Conservation (phyloP, 2,113 vertebrate species). For the Psammodynastes pulverulentus region DNA sequence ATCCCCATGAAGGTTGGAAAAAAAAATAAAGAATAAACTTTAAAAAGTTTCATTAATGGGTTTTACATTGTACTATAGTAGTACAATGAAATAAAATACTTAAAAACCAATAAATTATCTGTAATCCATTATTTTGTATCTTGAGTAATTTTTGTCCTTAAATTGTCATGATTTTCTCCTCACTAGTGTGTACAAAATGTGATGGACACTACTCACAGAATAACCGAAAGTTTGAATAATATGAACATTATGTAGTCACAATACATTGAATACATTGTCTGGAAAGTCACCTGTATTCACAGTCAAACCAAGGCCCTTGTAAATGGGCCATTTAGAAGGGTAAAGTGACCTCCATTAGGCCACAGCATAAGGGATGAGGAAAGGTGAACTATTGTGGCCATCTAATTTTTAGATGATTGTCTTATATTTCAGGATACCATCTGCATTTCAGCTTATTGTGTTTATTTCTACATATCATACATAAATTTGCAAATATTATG, state of each 20-base stretch:
- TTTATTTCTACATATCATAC: neutral
- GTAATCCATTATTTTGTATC: constrained; percentile 22
- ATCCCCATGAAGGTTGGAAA: neutral
- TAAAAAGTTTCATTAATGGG: constrained; percentile 28
- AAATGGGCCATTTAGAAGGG: neutral
- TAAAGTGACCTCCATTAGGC: neutral
- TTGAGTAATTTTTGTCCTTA: constrained; percentile 4
- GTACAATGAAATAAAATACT: neutral
- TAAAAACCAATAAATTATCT: constrained; percentile 4
- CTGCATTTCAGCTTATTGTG: neutral
- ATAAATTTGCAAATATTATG: neutral
- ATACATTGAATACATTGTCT: neutral
- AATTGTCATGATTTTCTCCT: neutral
- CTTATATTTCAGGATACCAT: neutral
- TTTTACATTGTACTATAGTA: neutral
- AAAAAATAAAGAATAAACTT: constrained; percentile 39
- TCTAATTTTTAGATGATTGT: neutral
- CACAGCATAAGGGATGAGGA: neutral
- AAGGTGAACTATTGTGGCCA: neutral
- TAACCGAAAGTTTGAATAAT: neutral
- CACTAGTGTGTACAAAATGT: neutral
- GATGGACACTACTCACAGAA: neutral
- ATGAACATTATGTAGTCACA: neutral
- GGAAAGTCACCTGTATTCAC: neutral
- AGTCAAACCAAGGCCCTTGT: neutral